These are phyloP conservation scores for Lithophane socia DNA, from an alignment of 2,888 invertebrate genomes.

Conservation along the genomic window DNA sequence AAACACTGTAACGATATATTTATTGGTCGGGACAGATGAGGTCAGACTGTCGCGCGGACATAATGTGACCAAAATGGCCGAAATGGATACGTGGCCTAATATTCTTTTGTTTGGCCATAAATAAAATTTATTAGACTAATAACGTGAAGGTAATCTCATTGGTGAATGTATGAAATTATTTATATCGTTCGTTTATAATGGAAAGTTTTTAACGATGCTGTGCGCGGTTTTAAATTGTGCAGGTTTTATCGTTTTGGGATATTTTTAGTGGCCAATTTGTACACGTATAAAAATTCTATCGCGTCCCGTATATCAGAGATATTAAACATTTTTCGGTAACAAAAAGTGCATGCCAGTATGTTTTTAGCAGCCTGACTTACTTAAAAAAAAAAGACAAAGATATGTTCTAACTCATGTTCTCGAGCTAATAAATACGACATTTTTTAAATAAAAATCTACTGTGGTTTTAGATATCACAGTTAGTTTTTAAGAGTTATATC, in stretches of 20 bases:
- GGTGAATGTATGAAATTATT: conserved; percentile 58
- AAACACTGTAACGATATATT: conserved; percentile 84
- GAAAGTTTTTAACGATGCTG: conserved; percentile 56
- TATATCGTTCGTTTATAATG: conserved; percentile 49
- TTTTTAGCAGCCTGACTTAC: not conserved
- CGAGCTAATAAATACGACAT: not conserved
- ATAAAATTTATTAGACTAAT: conserved; percentile 70
- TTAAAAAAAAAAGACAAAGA: not conserved
- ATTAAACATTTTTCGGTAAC: conserved; percentile 36
- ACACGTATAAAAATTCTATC: conserved; percentile 43
- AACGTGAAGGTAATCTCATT: conserved; percentile 52
- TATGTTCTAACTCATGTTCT: not conserved
- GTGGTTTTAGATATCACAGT: not conserved
- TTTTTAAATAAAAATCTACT: too few species aligned
- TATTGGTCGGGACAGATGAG: conserved; percentile 79
- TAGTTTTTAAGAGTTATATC: not conserved
- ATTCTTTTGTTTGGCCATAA: conserved; percentile 67
- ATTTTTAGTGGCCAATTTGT: conserved; percentile 45
- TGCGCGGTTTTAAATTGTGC: conserved; percentile 45
- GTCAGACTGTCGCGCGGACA: conserved; percentile 74
- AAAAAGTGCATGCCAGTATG: not conserved
- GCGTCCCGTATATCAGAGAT: conserved; percentile 24
- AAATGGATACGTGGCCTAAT: conserved; percentile 65
- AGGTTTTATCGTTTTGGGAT: conserved; percentile 52
- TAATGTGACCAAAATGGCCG: conserved; percentile 71